phyloP scores from a whole-genome alignment of 1,140 invertebrate genomes.

The Papilio aristodemus region DNA sequence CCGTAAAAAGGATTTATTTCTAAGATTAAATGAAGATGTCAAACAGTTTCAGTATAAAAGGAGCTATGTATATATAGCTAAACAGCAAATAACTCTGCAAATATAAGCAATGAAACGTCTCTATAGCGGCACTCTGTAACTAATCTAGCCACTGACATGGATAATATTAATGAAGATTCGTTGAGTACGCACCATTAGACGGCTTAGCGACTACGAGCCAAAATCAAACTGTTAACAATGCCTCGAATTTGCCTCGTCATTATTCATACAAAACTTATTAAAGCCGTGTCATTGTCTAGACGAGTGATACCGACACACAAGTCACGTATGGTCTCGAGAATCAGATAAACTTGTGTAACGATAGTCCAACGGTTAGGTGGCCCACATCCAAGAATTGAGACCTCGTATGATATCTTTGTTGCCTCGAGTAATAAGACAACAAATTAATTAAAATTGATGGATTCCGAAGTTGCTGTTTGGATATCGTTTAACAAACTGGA shows the following conservation, averaged over 20 bases:
- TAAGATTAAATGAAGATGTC: too few species aligned
- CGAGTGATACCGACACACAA: background rate
- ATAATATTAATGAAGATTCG: slow-evolving; percentile 47
- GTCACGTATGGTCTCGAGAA: slow-evolving; percentile 10
- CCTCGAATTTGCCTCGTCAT: slow-evolving; percentile 11
- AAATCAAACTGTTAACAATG: slow-evolving; percentile 19
- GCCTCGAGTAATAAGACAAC: background rate
- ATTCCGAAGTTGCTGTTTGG: background rate
- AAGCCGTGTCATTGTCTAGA: slow-evolving; percentile 20
- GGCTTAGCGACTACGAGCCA: slow-evolving; percentile 12
- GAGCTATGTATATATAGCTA: too few species aligned
- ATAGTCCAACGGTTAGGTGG: slow-evolving; percentile 13
- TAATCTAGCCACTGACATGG: slow-evolving; percentile 42
- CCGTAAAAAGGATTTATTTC: too few species aligned
- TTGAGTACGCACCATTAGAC: slow-evolving; percentile 16
- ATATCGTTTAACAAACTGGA: background rate
- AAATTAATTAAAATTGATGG: background rate
- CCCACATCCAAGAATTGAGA: background rate
- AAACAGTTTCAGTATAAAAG: too few species aligned
- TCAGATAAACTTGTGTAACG: slow-evolving; percentile 14
- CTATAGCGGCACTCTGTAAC: slow-evolving; percentile 40
- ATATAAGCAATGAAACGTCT: too few species aligned
- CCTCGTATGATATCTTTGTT: background rate
- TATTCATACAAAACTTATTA: slow-evolving; percentile 19
- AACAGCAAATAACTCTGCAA: too few species aligned